These are phyloP conservation scores for Pempheris klunzingeri DNA, from an alignment of 2,797 vertebrate species.

Conservation along the genomic window DNA sequence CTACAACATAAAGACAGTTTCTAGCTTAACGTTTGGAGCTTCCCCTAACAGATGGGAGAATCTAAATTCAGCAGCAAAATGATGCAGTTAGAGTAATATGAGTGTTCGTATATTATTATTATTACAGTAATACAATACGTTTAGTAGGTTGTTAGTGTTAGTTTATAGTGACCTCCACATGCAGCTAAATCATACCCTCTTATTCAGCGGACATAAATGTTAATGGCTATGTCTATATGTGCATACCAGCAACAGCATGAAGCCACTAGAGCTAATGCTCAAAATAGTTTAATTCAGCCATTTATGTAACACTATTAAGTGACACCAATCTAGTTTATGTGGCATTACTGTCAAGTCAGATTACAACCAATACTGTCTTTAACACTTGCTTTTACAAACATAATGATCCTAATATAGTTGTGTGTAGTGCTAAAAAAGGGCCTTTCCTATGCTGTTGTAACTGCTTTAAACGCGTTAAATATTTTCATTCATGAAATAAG, in stretches of 20 bases:
- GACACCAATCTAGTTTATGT: background rate
- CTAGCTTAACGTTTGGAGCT: background rate
- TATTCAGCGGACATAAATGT: background rate
- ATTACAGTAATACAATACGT: constrained; percentile 8
- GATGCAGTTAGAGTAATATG: background rate
- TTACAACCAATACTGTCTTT: background rate
- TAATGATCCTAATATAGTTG: background rate
- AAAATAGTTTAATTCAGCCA: background rate
- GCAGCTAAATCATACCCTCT: background rate
- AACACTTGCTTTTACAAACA: background rate
- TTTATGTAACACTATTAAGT: background rate
- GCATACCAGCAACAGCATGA: background rate
- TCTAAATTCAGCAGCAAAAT: constrained; percentile 5
- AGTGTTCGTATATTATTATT: constrained; percentile 1
- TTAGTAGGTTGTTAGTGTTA: constrained; percentile 1
- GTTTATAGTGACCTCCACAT: constrained; percentile 8
- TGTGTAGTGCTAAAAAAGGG: background rate
- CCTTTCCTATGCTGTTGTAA: background rate
- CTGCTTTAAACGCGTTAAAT: constrained; percentile 2
- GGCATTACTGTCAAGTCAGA: background rate
- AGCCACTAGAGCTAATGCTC: background rate
- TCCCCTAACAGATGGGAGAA: constrained; percentile 19
- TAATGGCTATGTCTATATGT: background rate
- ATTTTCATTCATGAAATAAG: constrained; percentile 2
- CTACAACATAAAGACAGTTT: background rate